Evolutionary conservation across 1,140 invertebrate species (phyloP).

Genomic region (Caligus rogercresseyi): DNA sequence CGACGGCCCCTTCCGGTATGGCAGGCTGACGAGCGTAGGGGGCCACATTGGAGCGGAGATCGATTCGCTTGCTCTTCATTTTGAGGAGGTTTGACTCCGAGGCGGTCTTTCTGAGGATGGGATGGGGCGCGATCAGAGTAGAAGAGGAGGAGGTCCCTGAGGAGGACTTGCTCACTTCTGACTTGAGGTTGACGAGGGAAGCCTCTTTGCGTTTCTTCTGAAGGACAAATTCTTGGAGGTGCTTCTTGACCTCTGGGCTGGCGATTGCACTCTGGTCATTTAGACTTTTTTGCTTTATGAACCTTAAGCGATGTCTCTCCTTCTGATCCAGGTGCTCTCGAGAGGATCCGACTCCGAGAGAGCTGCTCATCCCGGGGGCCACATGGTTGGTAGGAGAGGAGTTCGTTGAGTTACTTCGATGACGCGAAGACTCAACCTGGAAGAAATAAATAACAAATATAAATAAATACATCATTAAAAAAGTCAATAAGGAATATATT

Average conservation of each 20-base stretch:
- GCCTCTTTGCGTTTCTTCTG: conserved; percentile 69
- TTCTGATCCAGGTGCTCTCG: conserved; percentile 41
- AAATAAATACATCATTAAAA: too few relatives aligned
- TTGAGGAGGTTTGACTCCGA: conserved; percentile 94
- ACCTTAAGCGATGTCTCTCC: conserved; percentile 58
- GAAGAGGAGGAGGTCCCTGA: neutral
- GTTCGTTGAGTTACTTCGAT: neutral
- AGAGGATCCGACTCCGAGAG: conserved; percentile 22
- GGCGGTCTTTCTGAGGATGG: conserved; percentile 39
- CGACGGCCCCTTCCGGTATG: neutral
- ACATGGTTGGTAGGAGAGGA: neutral
- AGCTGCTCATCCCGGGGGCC: too few relatives aligned
- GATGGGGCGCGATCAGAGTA: neutral
- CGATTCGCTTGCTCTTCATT: conserved; percentile 82
- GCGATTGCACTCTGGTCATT: conserved; percentile 85
- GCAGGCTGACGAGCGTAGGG: neutral
- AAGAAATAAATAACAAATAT: too few relatives aligned
- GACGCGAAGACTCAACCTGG: neutral
- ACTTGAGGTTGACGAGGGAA: conserved; percentile 21
- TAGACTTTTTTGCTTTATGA: conserved; percentile 72
- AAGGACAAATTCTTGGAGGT: conserved; percentile 72
- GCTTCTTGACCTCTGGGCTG: conserved; percentile 85
- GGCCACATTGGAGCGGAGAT: neutral
- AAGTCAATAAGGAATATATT: too few relatives aligned
- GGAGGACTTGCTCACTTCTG: neutral